Conservation (phyloP, 2,888 invertebrate species). For the Dione juno region DNA sequence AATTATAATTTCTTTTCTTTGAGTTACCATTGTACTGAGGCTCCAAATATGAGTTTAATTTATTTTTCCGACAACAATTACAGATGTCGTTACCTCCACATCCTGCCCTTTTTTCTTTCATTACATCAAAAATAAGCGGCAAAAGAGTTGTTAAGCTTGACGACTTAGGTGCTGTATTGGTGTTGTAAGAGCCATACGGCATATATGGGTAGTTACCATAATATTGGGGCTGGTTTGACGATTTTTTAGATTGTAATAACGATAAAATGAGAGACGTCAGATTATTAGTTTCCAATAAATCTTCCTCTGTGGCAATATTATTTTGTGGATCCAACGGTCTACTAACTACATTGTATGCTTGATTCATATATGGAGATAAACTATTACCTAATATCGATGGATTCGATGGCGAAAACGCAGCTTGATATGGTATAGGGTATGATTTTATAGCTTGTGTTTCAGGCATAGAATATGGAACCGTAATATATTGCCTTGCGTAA, state of each 20-base stretch:
- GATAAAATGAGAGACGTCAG: constrained; percentile 45
- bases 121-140: constrained; percentile 66
- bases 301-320: constrained; percentile 21
- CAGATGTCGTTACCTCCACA: constrained; percentile 52
- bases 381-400: constrained; percentile 42
- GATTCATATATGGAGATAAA: constrained; percentile 36
- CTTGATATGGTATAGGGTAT: constrained; percentile 23
- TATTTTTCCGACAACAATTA: constrained; percentile 43
- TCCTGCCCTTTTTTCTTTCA: constrained; percentile 60
- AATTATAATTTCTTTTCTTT: constrained; percentile 56
- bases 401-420: constrained; percentile 36
- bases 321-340: constrained; percentile 30
- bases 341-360: constrained; percentile 42
- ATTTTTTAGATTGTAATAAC: constrained; percentile 40
- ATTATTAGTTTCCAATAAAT: constrained; percentile 28
- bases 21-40: constrained; percentile 52
- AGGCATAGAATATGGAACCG: constrained; percentile 21
- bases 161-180: constrained; percentile 52
- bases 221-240: constrained; percentile 40
- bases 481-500: constrained; percentile 26
- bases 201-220: constrained; percentile 13
- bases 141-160: constrained; percentile 64
- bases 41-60: constrained; percentile 28
- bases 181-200: constrained; percentile 17
- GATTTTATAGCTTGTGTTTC: constrained; percentile 31